A percentile compares a stretch with the other conserved stretches of the same genome.
These are phyloP conservation scores for Symphodus melops DNA, from an alignment of 2,113 vertebrate species.

Conservation along the genomic window DNA sequence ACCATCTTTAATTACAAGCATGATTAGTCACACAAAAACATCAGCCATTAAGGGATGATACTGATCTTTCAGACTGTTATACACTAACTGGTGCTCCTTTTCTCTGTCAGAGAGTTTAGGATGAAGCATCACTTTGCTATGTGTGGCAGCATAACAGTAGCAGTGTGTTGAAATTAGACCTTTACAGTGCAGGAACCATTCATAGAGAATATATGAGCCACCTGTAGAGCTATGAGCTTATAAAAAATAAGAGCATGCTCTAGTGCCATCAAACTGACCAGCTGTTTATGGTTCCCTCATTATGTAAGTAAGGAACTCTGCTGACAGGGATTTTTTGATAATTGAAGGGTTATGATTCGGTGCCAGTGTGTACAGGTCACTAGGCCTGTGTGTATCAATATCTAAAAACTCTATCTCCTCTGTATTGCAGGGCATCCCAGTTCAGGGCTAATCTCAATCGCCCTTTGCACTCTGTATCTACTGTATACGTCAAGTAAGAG, in stretches of 20 bases:
- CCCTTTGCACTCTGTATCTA: conserved; percentile 70
- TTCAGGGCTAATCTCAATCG: conserved; percentile 29
- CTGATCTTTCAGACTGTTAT: conserved; percentile 28
- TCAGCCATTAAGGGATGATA: conserved; percentile 43
- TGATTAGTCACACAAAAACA: conserved; percentile 52
- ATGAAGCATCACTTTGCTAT: conserved; percentile 26
- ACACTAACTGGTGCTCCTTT: conserved; percentile 18
- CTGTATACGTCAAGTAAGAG: conserved; percentile 8
- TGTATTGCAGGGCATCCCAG: conserved; percentile 15
- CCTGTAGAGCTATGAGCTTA: neutral
- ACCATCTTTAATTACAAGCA: conserved; percentile 66
- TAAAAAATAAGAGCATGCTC: neutral
- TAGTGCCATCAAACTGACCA: conserved; percentile 1
- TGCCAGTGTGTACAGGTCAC: conserved; percentile 42
- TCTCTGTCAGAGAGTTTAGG: conserved; percentile 1
- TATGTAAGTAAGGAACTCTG: conserved; percentile 9
- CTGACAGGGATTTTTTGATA: conserved; percentile 8
- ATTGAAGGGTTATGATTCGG: conserved; percentile 18
- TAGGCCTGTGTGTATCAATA: conserved; percentile 48
- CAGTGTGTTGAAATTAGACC: conserved; percentile 1
- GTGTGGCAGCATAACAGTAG: neutral
- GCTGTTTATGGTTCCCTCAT: neutral
- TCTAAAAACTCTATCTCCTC: conserved; percentile 47
- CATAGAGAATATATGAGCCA: neutral
- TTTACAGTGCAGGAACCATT: neutral